Base-by-base conservation (phyloP, 2,888 invertebrate genomes). In the Allolobophora icterica region DNA sequence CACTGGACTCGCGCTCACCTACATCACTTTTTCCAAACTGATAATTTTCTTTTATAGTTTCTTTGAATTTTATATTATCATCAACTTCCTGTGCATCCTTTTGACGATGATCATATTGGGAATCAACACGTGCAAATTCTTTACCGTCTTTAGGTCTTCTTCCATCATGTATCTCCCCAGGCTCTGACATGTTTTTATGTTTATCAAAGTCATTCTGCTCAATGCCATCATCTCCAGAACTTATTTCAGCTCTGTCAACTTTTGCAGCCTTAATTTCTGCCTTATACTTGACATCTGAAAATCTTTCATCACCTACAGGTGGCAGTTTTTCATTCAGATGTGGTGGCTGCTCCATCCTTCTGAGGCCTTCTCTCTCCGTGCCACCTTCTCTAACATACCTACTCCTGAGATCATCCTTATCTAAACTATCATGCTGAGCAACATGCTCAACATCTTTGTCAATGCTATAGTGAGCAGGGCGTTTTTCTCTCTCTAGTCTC, bases 371-470 rank as follows among this genome's bases (percentile, higher is more conserved):
- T 71, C n/a, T 71, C n/a, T 71, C 71, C n/a, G 17, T 8, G n/a
- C n/a, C n/a, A 71, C n/a, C 71, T 71, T 71, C 71, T 13, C 71
- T n/a, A 71, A 71, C n/a, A n/a, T 71, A 71, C n/a, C 71, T 71
- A 71, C 30, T 71, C n/a, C 13, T 17, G 17, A n/a, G 71, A 71
- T 71, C n/a, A 13, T 71, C n/a, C 71, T n/a, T 30, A 13, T 71
- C 71, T 8, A 71, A n/a, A 71, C 71, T n/a, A n/a, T 71, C 71
- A 71, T 17, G 71, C 71, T 8, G 71, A n/a, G 3, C 21, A 52
- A 4, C 24, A 52, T 52, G 24, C 52, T 52, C 52, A 4, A 24
- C 8, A n/a, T 71, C 11, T n/a, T n/a, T 71, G 3, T 71, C 71
- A 71, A 11, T 0, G n/a, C 71, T n/a, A 13, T 71, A 6, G 13